A percentile compares a stretch with the other conserved stretches of the same genome.
Evolutionary conservation across 2,888 invertebrate genomes (phyloP).

Genomic region (Lagria hirta): DNA sequence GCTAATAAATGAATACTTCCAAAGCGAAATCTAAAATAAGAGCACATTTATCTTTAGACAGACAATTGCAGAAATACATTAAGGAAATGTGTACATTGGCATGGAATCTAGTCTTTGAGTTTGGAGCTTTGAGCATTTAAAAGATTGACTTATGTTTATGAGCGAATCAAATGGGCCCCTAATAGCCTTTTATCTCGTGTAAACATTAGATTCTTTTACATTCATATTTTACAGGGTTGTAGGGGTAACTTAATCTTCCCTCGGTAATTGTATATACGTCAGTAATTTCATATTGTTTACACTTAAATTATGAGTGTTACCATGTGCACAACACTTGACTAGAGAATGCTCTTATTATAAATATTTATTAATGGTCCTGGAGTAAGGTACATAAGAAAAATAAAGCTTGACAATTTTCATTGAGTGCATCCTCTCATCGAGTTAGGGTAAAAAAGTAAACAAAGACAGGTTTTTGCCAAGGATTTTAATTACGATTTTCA

Average conservation of each 20-base stretch:
- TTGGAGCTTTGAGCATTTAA: constrained; percentile 13
- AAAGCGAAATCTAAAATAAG: constrained; percentile 14
- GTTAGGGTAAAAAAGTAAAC: constrained; percentile 4
- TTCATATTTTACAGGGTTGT: constrained; percentile 18
- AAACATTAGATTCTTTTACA: constrained; percentile 23
- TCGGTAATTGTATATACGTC: constrained; percentile 37
- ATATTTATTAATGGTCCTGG: constrained; percentile 40
- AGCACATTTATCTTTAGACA: constrained; percentile 4
- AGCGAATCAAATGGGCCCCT: constrained; percentile 17
- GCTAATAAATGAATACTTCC: constrained; percentile 3
- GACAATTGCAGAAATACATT: constrained; percentile 26
- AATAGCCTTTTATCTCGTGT: constrained; percentile 28
- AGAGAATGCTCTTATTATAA: constrained; percentile 41
- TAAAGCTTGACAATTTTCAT: constrained; percentile 17
- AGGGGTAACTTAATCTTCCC: constrained; percentile 38
- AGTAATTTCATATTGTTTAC: constrained; percentile 46
- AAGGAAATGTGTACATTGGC: constrained; percentile 26
- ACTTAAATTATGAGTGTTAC: constrained; percentile 44
- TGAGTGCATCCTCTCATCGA: constrained; percentile 10
- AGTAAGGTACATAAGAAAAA: constrained; percentile 23
- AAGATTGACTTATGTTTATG: constrained; percentile 28
- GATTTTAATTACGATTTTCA: constrained; percentile 10
- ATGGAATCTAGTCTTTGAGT: constrained; percentile 24
- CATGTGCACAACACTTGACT: constrained; percentile 49
- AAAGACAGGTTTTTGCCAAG: constrained; percentile 1